phyloP scores from a whole-genome alignment of 2,113 vertebrate species.

The Poecile atricapillus region DNA sequence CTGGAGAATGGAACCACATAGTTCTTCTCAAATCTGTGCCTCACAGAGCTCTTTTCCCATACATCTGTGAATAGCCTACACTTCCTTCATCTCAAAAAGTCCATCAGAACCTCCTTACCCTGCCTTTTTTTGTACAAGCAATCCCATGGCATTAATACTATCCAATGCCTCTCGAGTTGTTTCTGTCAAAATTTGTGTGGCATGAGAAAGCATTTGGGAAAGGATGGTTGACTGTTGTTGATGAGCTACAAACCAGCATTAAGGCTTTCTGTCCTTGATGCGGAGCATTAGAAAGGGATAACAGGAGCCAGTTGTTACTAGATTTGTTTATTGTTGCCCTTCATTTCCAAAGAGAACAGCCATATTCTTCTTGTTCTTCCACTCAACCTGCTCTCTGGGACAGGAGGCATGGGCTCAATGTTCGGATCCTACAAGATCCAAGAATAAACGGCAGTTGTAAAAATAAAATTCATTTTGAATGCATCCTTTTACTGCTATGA shows the following conservation, averaged over 20 bases:
- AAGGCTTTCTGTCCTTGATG: background rate
- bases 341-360: background rate
- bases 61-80: background rate
- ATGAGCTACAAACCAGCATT: background rate
- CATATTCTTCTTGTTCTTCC: background rate
- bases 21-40: background rate
- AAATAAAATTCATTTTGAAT: background rate
- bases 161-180: background rate
- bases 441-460: background rate
- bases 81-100: background rate
- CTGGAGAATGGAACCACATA: rapidly evolving
- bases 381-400: background rate
- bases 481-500: background rate
- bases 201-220: background rate
- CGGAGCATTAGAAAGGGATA: background rate
- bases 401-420: background rate
- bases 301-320: background rate
- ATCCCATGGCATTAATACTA: background rate
- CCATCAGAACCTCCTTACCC: background rate
- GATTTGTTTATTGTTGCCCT: background rate
- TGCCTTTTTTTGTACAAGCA: background rate
- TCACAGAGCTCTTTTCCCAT: background rate
- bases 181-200: background rate
- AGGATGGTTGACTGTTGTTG: background rate
- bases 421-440: background rate